Evolutionary conservation across 2,797 vertebrate species (phyloP), one percentile per base, ranked within the genome.

Genomic region (Pampus argenteus): DNA sequence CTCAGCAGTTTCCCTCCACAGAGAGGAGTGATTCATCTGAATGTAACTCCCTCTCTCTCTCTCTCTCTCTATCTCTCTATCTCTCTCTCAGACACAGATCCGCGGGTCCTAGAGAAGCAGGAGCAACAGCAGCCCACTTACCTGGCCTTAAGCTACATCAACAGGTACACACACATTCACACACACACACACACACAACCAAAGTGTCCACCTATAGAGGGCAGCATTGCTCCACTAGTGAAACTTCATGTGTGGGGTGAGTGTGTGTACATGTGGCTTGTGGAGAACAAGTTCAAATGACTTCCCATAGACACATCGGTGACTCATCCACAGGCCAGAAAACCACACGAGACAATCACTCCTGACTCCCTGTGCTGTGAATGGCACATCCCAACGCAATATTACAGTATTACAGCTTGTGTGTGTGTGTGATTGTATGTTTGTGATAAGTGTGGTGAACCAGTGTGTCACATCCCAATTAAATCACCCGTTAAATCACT

Each of bases 101-200:
- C 97, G 8, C 94, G 97, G 84, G 96, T 98, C 60, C 91, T 98
- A 94, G 97, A 98, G 92, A 98, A 98, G 92, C 97, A 98, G 92
- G 97, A 98, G 91, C 95, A 98, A 89, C 97, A 98, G 88, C 97
- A 98, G 91, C 97, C 97, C 76, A 98, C 97, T 45, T 98, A 98
- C 87, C 95, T 98, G 79, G 97, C 97, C 90, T 92, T 98, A 77
- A 98, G 97, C 92, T 98, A 98, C 93, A 98, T 98, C 91, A 98
- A 98, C 92, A 97, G 97, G 97, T 98, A 95, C 89, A 31, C 28
- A 26, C 69, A 47, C 18, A 25, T 14, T 9, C 25, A 47, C 44
- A 15, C 36, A 59, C 55, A 28, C 62, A 40, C 36, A 52, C 55
- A 28, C 66, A 45, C 36, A 52, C 8, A 42, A 2, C 14, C 29